These are phyloP conservation scores for Sussaba pulchella DNA, from an alignment of 2,888 invertebrate species.

Conservation along the genomic window DNA sequence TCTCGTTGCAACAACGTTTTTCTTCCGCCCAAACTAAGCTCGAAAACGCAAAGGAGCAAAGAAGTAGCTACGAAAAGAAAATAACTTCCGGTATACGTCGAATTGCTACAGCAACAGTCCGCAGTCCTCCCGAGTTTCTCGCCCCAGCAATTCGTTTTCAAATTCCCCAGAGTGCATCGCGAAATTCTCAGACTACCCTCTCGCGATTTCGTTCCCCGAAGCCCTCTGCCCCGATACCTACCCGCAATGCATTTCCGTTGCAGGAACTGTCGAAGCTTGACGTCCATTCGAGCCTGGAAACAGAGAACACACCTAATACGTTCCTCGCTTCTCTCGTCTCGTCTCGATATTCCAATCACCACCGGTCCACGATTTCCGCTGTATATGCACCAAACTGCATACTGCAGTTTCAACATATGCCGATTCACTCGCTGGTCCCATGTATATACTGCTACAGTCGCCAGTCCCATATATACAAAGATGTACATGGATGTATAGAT, in stretches of 20 bases:
- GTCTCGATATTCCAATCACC: slow-evolving; percentile 43
- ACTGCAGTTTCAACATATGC: not conserved
- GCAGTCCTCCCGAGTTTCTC: too few species aligned
- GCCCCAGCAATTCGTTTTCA: too few species aligned
- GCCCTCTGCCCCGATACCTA: not conserved
- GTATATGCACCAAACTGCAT: not conserved
- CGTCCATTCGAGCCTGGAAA: slow-evolving; percentile 28
- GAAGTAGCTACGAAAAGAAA: too few species aligned
- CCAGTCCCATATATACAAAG: not conserved
- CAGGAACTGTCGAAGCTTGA: slow-evolving; percentile 19
- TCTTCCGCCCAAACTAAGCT: too few species aligned
- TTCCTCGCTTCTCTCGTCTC: slow-evolving; percentile 11
- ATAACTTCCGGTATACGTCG: too few species aligned
- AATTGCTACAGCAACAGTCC: too few species aligned
- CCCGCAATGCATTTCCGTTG: not conserved
- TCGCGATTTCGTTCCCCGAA: not conserved
- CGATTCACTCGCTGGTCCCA: not conserved
- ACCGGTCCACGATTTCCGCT: not conserved
- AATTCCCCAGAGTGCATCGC: not conserved
- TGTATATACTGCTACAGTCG: not conserved
- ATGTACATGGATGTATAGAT: not conserved
- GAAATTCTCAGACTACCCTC: not conserved
- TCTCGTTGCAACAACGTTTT: too few species aligned
- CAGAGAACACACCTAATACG: slow-evolving; percentile 21
- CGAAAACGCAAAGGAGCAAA: too few species aligned